Evolutionary conservation across 2,113 vertebrate species (phyloP).

Genomic region (Pontoporia blainvillei): DNA sequence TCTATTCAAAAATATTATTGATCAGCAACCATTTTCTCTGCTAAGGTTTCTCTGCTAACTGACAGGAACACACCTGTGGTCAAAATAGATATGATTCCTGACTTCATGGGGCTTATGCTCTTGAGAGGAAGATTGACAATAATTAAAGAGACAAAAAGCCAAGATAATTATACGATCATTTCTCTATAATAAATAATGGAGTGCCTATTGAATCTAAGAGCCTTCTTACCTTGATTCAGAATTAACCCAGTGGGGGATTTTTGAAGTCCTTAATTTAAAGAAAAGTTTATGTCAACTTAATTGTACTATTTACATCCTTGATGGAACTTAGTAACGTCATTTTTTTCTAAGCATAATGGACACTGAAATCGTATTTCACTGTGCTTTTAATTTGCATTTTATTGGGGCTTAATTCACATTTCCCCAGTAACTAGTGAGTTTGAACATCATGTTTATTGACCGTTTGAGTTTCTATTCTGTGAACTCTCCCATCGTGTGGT

Average conservation of each 20-base stretch:
- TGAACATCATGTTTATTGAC: constrained; percentile 1
- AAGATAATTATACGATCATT: not conserved
- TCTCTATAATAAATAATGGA: not conserved
- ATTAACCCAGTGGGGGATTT: not conserved
- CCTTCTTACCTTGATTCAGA: not conserved
- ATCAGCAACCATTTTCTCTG: not conserved
- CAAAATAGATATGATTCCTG: not conserved
- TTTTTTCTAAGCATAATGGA: not conserved
- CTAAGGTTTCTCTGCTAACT: not conserved
- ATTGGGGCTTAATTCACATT: not conserved
- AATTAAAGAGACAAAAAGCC: not conserved
- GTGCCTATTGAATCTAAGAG: not conserved
- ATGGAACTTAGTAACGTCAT: not conserved
- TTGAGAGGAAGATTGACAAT: not conserved
- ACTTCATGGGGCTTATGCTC: not conserved
- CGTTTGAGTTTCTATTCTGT: not conserved
- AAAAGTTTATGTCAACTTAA: not conserved
- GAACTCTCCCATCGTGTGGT: not conserved
- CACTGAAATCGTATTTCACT: not conserved
- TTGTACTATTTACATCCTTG: not conserved
- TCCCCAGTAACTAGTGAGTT: not conserved
- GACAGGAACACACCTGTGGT: not conserved
- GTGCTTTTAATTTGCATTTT: not conserved
- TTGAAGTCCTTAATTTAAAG: not conserved
- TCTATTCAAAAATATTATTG: not conserved